Evolutionary conservation across 2,888 invertebrate species (phyloP), one percentile per base, ranked within the genome.

Genomic region (Hoplodrina ambigua): DNA sequence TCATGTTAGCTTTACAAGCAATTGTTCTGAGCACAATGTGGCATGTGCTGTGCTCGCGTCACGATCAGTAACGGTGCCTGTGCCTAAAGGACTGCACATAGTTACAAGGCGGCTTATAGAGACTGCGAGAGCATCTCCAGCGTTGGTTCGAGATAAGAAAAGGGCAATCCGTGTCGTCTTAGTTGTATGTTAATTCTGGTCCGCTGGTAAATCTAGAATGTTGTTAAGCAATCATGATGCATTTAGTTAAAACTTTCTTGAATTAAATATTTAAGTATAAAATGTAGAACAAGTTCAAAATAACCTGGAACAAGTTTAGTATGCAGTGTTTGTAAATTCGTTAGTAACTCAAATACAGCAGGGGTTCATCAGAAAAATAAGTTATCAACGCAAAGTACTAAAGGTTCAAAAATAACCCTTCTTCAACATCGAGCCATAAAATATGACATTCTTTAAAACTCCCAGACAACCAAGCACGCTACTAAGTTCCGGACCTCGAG

Each of bases 11-110:
- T 75, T 77, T 69, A 81, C 55, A 62, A 63, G 66, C 72, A 53
- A 81, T 81, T 81, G 79, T 82, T 75, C 41, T 8, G 20, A 57
- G 55, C 57, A 80, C 78, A 81, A 81, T 71, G 65, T 46, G 55
- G 30, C 58, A 62, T 78, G 75, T 61, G 56, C 52, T 8, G n/a
- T 4, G 53, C 44, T 68, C 41, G 66, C 81, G 78, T 72, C 77
- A 67, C 69, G 59, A 4, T 25, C 1, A 7, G 49, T 73, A 70
- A 66, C 81, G 57, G 73, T 70, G 54, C 20, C 61, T 50, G 53
- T 11, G 25, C 37, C 56, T 49, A 53, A 57, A 80, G 63, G 70
- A 58, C 60, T 63, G 55, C 13, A 10, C 25, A 33, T 30, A 49
- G 17, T 58, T 67, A 61, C 49, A 63, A 79, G 13, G 25, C n/a